Evolutionary conservation across 2,797 vertebrate species (phyloP).

Genomic region (Eidolon dupreanum): DNA sequence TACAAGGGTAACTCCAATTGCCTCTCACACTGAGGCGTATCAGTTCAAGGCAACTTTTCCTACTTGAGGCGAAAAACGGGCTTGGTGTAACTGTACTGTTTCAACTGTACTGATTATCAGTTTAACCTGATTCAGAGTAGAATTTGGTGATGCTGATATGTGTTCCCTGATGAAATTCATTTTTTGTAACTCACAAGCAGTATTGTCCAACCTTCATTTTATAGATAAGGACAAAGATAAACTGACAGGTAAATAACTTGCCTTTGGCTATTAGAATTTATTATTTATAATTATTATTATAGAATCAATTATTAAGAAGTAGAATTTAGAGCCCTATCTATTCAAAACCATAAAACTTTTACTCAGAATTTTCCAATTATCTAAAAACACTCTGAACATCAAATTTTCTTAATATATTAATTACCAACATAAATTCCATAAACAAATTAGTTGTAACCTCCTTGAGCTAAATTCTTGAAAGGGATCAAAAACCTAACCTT

Average conservation of each 20-base stretch:
- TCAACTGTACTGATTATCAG: background rate
- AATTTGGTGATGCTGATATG: background rate
- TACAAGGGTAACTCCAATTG: background rate
- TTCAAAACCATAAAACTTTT: conserved; percentile 33
- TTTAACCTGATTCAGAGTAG: background rate
- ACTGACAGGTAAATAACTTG: background rate
- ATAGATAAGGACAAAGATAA: background rate
- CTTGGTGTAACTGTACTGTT: background rate
- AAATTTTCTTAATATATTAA: conserved; percentile 43
- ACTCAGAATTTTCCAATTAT: background rate
- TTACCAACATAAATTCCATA: conserved; percentile 13
- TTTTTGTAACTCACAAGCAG: background rate
- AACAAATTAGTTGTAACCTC: conserved; percentile 8
- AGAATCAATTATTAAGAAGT: background rate
- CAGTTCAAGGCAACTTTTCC: background rate
- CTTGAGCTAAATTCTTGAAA: background rate
- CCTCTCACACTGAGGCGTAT: background rate
- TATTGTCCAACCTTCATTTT: background rate
- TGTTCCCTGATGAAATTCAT: conserved; percentile 9
- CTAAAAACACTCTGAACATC: background rate
- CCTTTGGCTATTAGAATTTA: background rate
- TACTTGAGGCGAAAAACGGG: background rate
- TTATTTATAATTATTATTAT: background rate
- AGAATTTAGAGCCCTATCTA: background rate
- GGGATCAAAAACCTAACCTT: background rate